phyloP scores from a whole-genome alignment of 1,140 invertebrate species.

The Stenopsyche tienmushanensis region DNA sequence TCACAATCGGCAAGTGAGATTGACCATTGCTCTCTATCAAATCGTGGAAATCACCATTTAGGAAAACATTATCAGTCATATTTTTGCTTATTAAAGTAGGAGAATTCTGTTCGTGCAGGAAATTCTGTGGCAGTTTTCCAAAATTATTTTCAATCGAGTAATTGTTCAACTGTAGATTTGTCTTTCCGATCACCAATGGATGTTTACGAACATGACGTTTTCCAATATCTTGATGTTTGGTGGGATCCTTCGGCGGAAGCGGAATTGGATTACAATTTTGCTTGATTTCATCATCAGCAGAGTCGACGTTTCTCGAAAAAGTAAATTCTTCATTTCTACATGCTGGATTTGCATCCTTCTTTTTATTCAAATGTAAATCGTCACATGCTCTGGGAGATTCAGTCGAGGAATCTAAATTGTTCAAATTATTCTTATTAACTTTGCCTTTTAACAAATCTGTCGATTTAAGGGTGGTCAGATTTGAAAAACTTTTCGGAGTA shows the following conservation, averaged over 20 bases:
- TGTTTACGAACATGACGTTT: constrained; percentile 83
- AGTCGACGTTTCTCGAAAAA: not conserved
- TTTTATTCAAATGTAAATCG: not conserved
- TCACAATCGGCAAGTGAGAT: no score
- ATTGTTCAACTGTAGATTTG: not conserved
- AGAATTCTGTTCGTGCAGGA: no score
- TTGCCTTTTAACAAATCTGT: no score
- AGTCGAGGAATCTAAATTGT: not conserved
- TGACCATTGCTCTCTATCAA: not conserved
- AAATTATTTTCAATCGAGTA: not conserved
- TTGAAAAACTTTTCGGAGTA: not conserved
- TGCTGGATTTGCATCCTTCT: not conserved
- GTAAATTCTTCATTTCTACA: not conserved
- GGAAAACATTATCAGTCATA: not conserved
- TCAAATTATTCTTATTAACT: not conserved
- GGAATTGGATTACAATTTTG: constrained; percentile 71
- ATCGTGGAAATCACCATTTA: not conserved
- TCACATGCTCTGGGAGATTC: not conserved
- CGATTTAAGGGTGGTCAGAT: not conserved
- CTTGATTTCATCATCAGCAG: constrained; percentile 29
- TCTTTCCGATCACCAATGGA: constrained; percentile 75
- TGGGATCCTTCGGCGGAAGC: constrained; percentile 79
- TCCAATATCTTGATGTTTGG: constrained; percentile 65
- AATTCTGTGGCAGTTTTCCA: no score
- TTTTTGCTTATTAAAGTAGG: no score